Evolutionary conservation across 2,113 vertebrate genomes (phyloP), one percentile per base, ranked within the genome.

Genomic region (Clarias magur): DNA sequence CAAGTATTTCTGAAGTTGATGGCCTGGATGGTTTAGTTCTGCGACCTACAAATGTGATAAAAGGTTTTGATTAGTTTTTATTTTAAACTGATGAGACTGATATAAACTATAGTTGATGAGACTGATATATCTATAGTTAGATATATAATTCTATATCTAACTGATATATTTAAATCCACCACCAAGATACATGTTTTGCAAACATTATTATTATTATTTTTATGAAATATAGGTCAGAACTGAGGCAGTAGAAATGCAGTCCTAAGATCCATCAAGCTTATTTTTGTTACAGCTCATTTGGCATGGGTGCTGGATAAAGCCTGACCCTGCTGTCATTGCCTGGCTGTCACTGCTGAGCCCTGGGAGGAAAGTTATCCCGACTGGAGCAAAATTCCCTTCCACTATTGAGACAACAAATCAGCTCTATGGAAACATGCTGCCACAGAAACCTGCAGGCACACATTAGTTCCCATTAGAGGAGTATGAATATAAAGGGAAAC

Each of bases 341-440:
- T 38, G 53, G 59, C 70, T 84, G 83, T 87, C 70, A 56, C 78
- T 86, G 38, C 67, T 54, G 78, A 85, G 79, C 81, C 62, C 78
- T 83, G 75, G 4, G 85, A 86, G 82, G 84, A 86, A 85, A 85
- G 62, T 8, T 83, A 83, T 85, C 42, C 79, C 63, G 27, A 48
- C 82, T 78, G 72, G 57, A 85, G 78, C 79, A 86, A 85, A 72
- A 75, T 30, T 57, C 38, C 79, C 75, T 70, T 75, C 73, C 80
- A 76, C 59, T 25, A n/a, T 8, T 67, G 76, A 79, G 65, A 88
- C 83, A 90, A 90, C 88, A 89, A 80, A 85, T 75, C 65, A 87
- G 72, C 89, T 87, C 89, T 80, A 90, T 90, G 72, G 89, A 85
- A 90, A 90, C 89, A 0, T 79, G 78, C 83, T 70, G 68, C 78